These are phyloP conservation scores for Hipparchia semele DNA, from an alignment of 2,888 invertebrate species.

Conservation along the genomic window DNA sequence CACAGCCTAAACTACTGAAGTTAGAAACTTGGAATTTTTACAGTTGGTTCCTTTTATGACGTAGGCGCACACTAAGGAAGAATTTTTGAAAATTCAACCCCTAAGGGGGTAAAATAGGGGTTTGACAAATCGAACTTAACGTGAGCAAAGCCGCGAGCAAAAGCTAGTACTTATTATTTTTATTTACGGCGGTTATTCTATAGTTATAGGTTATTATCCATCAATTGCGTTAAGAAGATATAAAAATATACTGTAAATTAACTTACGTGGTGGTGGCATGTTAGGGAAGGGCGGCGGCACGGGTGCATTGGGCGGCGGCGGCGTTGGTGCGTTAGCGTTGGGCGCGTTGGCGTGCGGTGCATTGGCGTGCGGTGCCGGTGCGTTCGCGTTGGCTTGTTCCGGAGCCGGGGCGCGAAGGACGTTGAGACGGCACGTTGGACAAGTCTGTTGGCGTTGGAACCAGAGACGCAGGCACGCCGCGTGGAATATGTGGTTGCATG, in stretches of 20 bases:
- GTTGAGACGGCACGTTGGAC: constrained; percentile 98
- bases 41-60: no score
- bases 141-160: no score
- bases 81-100: no score
- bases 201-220: no score
- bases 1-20: no score
- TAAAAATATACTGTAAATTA: not conserved
- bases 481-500: constrained; percentile 99
- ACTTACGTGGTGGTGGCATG: constrained; percentile 69
- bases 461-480: constrained; percentile 98
- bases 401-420: constrained; percentile 83
- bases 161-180: no score
- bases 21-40: no score
- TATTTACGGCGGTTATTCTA: no score
- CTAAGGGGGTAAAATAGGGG: no score
- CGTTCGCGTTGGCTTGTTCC: constrained; percentile 48
- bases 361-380: constrained; percentile 47
- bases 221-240: no score
- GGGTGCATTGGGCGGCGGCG: constrained; percentile 38
- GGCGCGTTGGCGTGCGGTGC: constrained; percentile 45
- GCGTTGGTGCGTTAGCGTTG: constrained; percentile 44
- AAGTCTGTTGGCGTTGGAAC: constrained; percentile 99
- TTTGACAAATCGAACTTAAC: no score
- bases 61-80: no score
- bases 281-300: constrained; percentile 66